Percentiles rank a stretch among this genome's conserved stretches.
phyloP scores from a whole-genome alignment of 2,797 vertebrate genomes.

The Gymnodraco acuticeps region DNA sequence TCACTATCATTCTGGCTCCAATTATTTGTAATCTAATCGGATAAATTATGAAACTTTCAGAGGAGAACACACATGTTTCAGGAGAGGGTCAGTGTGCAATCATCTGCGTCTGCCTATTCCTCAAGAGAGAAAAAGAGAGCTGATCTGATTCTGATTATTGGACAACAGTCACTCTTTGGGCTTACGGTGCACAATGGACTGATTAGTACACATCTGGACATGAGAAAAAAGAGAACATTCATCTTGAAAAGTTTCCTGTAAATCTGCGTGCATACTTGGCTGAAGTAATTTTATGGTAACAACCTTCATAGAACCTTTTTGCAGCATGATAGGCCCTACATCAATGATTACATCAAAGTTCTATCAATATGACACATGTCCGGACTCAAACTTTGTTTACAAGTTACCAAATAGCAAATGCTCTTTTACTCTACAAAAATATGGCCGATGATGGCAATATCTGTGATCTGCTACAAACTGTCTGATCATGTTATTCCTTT shows the following conservation, averaged over 20 bases:
- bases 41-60: slow-evolving; percentile 38
- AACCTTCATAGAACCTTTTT: slow-evolving; percentile 6
- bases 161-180: slow-evolving; percentile 49
- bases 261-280: slow-evolving; percentile 44
- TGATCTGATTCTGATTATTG: slow-evolving; percentile 68
- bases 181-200: slow-evolving; percentile 59
- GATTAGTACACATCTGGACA: slow-evolving; percentile 79
- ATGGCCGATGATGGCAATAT: background rate
- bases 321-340: background rate
- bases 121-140: slow-evolving; percentile 40
- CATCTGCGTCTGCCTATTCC: slow-evolving; percentile 48
- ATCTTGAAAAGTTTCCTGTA: slow-evolving; percentile 61
- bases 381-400: slow-evolving; percentile 12
- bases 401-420: background rate
- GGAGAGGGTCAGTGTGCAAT: slow-evolving; percentile 30
- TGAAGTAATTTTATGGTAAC: slow-evolving; percentile 39
- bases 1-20: slow-evolving; percentile 28
- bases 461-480: slow-evolving; percentile 29
- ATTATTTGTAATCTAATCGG: slow-evolving; percentile 36
- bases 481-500: slow-evolving; percentile 40
- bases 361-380: slow-evolving; percentile 21
- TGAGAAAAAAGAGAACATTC: slow-evolving; percentile 29
- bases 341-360: slow-evolving; percentile 21
- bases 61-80: slow-evolving; percentile 56
- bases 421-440: background rate